Evolutionary conservation across 2,113 vertebrate genomes (phyloP).

Genomic region (Hemicordylus capensis): DNA sequence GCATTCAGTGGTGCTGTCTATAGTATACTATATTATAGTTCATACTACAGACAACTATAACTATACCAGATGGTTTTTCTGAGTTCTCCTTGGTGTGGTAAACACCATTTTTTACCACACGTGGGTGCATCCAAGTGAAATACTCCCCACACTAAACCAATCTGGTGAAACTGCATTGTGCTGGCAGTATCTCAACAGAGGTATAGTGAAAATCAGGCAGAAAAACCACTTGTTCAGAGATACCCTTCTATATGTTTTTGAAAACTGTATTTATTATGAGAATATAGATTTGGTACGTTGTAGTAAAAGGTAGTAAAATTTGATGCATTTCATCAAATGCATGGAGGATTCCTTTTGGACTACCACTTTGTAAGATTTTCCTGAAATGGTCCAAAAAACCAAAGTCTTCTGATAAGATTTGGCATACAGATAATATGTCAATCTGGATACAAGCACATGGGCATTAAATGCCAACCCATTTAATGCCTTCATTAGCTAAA

Average conservation of each 20-base stretch:
- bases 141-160: background rate
- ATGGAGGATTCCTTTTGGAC: background rate
- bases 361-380: background rate
- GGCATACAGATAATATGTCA: background rate
- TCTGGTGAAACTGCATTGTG: background rate
- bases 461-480: background rate
- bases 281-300: background rate
- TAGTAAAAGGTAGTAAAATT: background rate
- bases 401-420: background rate
- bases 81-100: background rate
- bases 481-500: constrained; percentile 21
- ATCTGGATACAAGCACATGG: background rate
- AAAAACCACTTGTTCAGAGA: background rate
- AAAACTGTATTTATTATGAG: background rate
- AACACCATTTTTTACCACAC: background rate
- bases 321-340: background rate
- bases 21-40: too few relatives aligned
- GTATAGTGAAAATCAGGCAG: background rate
- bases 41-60: too few relatives aligned
- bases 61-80: too few relatives aligned
- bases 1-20: too few relatives aligned
- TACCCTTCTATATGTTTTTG: background rate
- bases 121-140: background rate
- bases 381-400: background rate
- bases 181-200: background rate